Base-by-base conservation (phyloP, 2,888 invertebrate genomes). In the Trissolcus brochymenae region DNA sequence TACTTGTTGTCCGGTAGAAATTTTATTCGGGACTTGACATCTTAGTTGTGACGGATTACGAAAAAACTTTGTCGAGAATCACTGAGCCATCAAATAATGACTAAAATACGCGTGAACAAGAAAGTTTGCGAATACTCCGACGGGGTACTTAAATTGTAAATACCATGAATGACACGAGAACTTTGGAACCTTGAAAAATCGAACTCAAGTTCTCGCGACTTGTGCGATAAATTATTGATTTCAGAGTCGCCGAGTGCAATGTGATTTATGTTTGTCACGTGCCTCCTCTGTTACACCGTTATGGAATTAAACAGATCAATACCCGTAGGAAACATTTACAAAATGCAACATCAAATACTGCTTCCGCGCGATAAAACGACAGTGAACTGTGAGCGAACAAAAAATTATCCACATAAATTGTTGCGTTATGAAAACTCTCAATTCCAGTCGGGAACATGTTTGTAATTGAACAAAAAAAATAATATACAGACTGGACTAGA, bases 81-180 rank as follows among this genome's bases (percentile, higher is more conserved):
- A 50, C 14, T 11, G 7, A 61, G 70, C 54, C 70, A 55, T 50
- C 55, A 16, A 68, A 59, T 65, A 65, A 75, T 70, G 54, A 51
- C 60, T 64, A 60, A 75, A 68, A 68, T 75, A 64, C 54, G 64
- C 54, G 59, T 49, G 53, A 75, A 75, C 59, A 62, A 67, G 62
- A 74, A 67, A 67, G 67, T 74, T 74, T 41, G 16, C 21, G 57
- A 53, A 66, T 67, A 74, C 54, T 74, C 57, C 16, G 25, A 6
- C 4, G 4, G 7, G 14, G 60, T 65, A 51, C 70, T 76, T 70
- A 70, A 76, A 76, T 71, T 76, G 70, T 76, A 71, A 76, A 66
- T 71, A 66, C 56, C 61, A 13, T 43, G 61, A 76, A 70, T 65
- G 59, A 76, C 65, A 76, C 55, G 60, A 46, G 60, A 68, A 70